Evolutionary conservation across 2,113 vertebrate species (phyloP).

Genomic region (Plectropomus leopardus): DNA sequence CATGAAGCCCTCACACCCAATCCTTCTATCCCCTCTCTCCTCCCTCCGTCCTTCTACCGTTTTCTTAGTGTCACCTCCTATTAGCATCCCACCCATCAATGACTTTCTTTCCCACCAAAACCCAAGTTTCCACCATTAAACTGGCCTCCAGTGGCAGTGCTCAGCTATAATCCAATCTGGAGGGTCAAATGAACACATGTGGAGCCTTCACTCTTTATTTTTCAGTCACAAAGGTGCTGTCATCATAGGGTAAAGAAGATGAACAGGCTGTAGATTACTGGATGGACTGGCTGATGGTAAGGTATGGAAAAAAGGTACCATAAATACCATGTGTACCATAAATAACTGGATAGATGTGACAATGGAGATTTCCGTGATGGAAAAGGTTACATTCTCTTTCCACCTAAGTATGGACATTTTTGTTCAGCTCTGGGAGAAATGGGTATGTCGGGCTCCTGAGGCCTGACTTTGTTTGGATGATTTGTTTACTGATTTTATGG

Average conservation of each 20-base stretch:
- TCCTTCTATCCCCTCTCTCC: constrained; percentile 30
- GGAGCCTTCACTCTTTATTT: constrained; percentile 18
- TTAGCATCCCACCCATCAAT: constrained; percentile 60
- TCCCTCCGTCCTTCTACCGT: constrained; percentile 28
- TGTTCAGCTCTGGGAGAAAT: no score
- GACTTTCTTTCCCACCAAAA: constrained; percentile 55
- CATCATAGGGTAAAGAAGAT: neutral
- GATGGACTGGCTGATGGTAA: neutral
- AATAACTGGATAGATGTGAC: no score
- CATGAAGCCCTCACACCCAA: constrained; percentile 66
- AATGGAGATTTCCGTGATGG: no score
- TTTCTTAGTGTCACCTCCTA: constrained; percentile 55
- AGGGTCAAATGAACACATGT: constrained; percentile 24
- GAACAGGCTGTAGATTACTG: constrained; percentile 3
- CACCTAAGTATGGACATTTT: no score
- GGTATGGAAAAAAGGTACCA: no score
- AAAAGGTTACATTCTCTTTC: no score
- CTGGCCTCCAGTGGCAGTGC: constrained; percentile 6
- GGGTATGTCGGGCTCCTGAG: no score
- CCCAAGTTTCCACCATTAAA: constrained; percentile 36
- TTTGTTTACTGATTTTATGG: no score
- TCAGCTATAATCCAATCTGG: constrained; percentile 35
- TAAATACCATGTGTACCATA: no score
- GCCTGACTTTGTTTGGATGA: no score
- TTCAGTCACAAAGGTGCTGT: constrained; percentile 15